Evolutionary conservation across 2,888 invertebrate species (phyloP).

Genomic region (Ischnus inquisitorius): DNA sequence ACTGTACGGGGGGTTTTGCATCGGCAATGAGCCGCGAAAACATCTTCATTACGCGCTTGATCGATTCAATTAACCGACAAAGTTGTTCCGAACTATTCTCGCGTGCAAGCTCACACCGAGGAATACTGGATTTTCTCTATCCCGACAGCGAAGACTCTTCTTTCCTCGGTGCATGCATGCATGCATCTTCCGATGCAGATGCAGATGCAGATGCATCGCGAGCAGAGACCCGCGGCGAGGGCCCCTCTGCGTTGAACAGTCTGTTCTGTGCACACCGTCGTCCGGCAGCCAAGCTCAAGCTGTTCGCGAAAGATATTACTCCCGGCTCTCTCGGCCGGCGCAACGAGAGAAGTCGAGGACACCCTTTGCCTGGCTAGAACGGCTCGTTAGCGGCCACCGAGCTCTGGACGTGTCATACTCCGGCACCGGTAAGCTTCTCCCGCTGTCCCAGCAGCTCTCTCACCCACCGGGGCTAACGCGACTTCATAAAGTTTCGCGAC

Average conservation of each 20-base stretch:
- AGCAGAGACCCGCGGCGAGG: conserved; percentile 44
- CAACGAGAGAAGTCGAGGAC: conserved; percentile 65
- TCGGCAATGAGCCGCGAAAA: background rate
- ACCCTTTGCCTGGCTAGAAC: conserved; percentile 62
- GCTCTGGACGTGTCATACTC: conserved; percentile 64
- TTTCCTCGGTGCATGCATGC: conserved; percentile 37
- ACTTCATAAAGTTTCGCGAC: conserved; percentile 64
- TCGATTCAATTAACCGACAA: conserved; percentile 22
- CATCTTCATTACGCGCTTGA: background rate
- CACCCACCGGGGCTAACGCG: conserved; percentile 48
- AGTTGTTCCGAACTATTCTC: conserved; percentile 47
- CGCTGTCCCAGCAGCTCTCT: conserved; percentile 37
- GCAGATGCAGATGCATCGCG: conserved; percentile 53
- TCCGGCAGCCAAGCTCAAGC: conserved; percentile 50
- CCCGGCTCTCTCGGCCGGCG: conserved; percentile 32
- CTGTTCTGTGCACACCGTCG: conserved; percentile 33
- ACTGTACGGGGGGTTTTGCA: background rate
- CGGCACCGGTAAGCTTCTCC: conserved; percentile 46
- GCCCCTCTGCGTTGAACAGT: conserved; percentile 43
- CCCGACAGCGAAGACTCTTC: conserved; percentile 14
- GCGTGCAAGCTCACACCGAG: conserved; percentile 13
- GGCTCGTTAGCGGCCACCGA: conserved; percentile 63
- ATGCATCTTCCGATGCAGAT: conserved; percentile 52
- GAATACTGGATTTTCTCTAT: conserved; percentile 9
- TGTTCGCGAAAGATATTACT: conserved; percentile 57